phyloP scores from a whole-genome alignment of 2,113 vertebrate species.

The Gulo gulo region DNA sequence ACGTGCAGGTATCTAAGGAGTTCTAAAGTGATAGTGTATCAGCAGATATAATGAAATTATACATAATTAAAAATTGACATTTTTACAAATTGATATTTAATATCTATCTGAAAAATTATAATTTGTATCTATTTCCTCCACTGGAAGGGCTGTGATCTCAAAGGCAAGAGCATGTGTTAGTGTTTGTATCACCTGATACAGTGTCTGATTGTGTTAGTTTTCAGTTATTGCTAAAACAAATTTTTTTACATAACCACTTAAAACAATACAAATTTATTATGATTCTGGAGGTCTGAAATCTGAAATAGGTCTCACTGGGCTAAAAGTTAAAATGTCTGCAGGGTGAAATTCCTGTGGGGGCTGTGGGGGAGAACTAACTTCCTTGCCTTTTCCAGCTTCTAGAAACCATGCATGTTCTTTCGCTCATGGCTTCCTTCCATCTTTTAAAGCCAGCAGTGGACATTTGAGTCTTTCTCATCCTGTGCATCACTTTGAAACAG shows the following conservation, averaged over 20 bases:
- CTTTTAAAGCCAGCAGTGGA: background rate
- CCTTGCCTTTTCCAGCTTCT: background rate
- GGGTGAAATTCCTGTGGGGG: background rate
- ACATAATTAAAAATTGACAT: slow-evolving; percentile 16
- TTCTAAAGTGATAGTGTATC: background rate
- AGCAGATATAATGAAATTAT: background rate
- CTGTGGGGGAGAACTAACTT: background rate
- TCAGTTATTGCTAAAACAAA: background rate
- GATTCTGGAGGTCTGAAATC: background rate
- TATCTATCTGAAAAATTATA: background rate
- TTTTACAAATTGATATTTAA: background rate
- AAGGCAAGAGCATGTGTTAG: background rate
- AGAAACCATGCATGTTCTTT: background rate
- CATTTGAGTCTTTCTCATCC: background rate
- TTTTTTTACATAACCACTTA: background rate
- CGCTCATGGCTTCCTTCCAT: background rate
- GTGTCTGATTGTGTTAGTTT: background rate
- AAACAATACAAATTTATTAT: background rate
- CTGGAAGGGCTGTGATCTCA: background rate
- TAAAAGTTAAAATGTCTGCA: background rate
- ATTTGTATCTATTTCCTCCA: background rate
- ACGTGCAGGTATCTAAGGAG: background rate
- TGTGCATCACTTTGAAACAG: background rate
- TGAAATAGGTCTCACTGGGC: background rate
- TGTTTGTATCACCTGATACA: background rate